Evolutionary conservation across 2,113 vertebrate species (phyloP).

Genomic region (Eclectus roratus): DNA sequence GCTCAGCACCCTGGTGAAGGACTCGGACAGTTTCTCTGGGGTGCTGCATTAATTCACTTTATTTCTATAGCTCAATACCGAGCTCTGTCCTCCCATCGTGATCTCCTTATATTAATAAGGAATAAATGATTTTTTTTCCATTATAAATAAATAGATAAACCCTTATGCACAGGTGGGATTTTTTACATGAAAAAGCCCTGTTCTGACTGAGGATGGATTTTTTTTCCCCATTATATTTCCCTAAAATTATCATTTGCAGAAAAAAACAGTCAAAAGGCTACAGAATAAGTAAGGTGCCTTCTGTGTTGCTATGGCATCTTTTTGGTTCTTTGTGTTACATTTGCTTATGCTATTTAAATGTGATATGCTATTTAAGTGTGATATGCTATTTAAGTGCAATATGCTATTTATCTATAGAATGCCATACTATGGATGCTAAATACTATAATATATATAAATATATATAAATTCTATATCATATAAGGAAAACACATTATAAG

Average conservation of each 20-base stretch:
- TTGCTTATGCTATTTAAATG: not conserved
- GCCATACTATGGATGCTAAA: not conserved
- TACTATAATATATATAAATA: fast-evolving
- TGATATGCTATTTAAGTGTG: too few relatives aligned
- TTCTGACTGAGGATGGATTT: not conserved
- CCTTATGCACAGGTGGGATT: fast-evolving
- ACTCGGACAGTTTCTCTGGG: not conserved
- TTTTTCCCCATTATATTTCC: not conserved
- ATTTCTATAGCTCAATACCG: not conserved
- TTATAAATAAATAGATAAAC: not conserved
- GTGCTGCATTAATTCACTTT: not conserved
- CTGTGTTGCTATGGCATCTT: fast-evolving
- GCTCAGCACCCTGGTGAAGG: not conserved
- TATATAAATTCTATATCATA: fast-evolving
- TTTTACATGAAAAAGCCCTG: not conserved
- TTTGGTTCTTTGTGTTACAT: not conserved
- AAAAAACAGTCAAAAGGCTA: not conserved
- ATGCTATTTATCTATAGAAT: too few relatives aligned
- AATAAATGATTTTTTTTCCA: not conserved
- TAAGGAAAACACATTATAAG: not conserved
- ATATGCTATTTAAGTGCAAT: too few relatives aligned
- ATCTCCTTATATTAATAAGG: not conserved
- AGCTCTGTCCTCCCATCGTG: not conserved
- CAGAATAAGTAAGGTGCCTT: not conserved
- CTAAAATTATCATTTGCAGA: not conserved